Percentiles rank a stretch among this genome's conserved stretches.
Conservation (phyloP, 2,888 invertebrate species). For the Aquatica leii region DNA sequence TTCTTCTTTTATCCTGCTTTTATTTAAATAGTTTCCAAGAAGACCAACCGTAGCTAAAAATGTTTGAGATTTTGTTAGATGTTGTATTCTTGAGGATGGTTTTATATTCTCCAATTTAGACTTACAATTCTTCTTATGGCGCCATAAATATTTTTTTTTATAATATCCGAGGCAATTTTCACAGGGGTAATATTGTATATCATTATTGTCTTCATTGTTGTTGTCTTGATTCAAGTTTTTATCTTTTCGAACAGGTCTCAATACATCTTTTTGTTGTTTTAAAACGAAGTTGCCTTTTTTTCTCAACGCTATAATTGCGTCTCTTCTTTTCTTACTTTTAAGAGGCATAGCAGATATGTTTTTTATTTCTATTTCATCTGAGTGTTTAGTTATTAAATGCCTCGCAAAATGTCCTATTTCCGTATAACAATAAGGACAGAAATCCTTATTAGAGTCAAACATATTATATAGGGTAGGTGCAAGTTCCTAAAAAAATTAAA, state of each 20-base stretch:
- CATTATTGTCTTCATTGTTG: too few relatives aligned
- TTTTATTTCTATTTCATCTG: constrained; percentile 14
- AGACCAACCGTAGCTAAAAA: background rate
- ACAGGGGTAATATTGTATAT: constrained; percentile 14
- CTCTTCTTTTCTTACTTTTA: constrained; percentile 13
- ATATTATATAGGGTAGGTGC: too few relatives aligned
- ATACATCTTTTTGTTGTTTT: constrained; percentile 6
- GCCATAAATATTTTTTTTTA: constrained; percentile 25
- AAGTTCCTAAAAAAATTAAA: too few relatives aligned
- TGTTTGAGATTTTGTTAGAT: constrained; percentile 22
- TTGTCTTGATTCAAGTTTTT: background rate
- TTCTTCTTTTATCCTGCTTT: constrained; percentile 17
- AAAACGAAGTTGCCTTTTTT: constrained; percentile 20
- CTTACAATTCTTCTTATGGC: constrained; percentile 21
- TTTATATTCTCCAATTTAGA: background rate
- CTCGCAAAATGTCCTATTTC: constrained; percentile 20
- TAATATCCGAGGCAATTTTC: constrained; percentile 17
- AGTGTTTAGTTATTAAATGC: constrained; percentile 16
- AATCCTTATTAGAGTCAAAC: too few relatives aligned
- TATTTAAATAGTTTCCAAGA: constrained; percentile 16
- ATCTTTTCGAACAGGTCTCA: constrained; percentile 9
- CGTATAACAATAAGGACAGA: constrained; percentile 24
- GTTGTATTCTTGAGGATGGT: background rate
- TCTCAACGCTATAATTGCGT: constrained; percentile 9
- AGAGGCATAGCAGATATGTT: constrained; percentile 10